Evolutionary conservation across 2,797 vertebrate genomes (phyloP).

Genomic region (Lutra lutra): DNA sequence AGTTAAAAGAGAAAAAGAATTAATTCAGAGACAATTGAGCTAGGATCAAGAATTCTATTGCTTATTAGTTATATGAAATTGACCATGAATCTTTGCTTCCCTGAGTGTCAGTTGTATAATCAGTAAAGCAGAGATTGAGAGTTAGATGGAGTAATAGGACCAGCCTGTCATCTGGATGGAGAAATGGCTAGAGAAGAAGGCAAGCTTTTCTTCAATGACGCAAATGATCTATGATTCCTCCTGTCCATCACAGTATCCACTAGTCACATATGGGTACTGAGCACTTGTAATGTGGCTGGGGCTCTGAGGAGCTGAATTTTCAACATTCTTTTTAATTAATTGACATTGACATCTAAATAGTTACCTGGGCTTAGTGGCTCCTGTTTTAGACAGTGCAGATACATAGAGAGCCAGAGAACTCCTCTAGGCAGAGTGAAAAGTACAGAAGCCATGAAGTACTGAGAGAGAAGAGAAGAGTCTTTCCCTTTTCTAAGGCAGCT

Average conservation of each 20-base stretch:
- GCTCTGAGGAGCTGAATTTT: not conserved
- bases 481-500: not conserved
- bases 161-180: not conserved
- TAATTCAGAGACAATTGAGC: not conserved
- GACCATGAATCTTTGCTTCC: not conserved
- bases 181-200: not conserved
- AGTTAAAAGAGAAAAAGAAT: not conserved
- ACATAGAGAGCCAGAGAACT: not conserved
- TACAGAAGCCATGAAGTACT: not conserved
- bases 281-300: not conserved
- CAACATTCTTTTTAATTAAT: conserved; percentile 6
- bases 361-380: not conserved
- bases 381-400: not conserved
- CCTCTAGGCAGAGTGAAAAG: not conserved
- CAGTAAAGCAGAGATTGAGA: not conserved
- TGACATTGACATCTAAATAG: not conserved
- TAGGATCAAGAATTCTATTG: not conserved
- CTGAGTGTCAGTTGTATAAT: not conserved
- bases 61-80: not conserved
- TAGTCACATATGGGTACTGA: not conserved
- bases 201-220: not conserved
- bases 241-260: not conserved
- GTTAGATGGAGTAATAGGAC: not conserved
- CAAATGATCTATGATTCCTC: not conserved
- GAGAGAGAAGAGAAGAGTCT: not conserved